Conservation (phyloP, 2,113 vertebrate species). For the cat (Felis catus) region DNA sequence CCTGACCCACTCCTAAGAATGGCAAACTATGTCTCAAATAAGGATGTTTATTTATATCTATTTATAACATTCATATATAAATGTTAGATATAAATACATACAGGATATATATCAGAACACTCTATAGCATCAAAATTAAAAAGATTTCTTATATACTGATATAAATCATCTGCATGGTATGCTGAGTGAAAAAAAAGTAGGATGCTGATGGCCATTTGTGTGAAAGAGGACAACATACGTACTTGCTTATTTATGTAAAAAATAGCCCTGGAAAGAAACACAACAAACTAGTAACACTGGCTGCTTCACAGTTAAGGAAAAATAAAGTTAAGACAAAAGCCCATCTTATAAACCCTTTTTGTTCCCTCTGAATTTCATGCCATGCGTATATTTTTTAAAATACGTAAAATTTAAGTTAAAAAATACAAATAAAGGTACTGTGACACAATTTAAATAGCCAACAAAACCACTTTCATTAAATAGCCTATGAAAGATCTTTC, state of each 20-base stretch:
- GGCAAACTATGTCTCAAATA: neutral
- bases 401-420: neutral
- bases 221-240: neutral
- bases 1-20: neutral
- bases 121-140: neutral
- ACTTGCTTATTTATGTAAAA: neutral
- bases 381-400: neutral
- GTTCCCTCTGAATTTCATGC: neutral
- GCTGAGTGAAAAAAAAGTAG: neutral
- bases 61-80: neutral
- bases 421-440: neutral
- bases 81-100: neutral
- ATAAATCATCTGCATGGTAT: neutral
- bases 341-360: neutral
- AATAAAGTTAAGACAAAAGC: neutral
- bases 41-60: neutral
- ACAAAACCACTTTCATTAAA: neutral
- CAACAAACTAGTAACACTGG: neutral
- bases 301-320: neutral
- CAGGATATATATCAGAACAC: neutral
- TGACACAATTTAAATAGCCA: neutral
- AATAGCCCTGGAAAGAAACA: neutral
- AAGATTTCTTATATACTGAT: neutral
- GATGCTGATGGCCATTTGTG: neutral
- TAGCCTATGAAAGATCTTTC: neutral